These are phyloP conservation scores for Simalia tracyae DNA, from an alignment of 2,797 vertebrate species.

Conservation along the genomic window DNA sequence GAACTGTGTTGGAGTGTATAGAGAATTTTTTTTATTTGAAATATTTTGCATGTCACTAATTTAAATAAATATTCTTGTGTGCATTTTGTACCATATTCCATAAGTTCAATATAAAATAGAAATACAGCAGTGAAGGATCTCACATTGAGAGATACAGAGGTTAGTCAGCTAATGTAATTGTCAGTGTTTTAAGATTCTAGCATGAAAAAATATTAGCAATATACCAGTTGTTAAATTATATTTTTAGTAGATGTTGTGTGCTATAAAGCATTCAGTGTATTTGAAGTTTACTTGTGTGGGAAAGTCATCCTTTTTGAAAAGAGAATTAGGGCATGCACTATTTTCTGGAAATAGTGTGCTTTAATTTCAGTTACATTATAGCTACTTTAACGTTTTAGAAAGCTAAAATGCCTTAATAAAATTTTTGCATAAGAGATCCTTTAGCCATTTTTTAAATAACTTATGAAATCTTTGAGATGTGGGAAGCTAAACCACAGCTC, in stretches of 20 bases:
- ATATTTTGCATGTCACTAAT: background rate
- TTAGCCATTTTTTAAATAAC: background rate
- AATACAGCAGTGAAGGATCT: background rate
- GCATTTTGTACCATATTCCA: background rate
- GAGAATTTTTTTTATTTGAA: background rate
- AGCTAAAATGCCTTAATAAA: background rate
- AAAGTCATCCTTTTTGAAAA: background rate
- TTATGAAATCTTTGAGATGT: background rate
- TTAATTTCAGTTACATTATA: background rate
- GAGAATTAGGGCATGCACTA: background rate
- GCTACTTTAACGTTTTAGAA: background rate
- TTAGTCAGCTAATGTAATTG: background rate
- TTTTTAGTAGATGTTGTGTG: background rate
- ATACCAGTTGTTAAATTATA: conserved; percentile 42
- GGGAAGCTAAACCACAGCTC: background rate
- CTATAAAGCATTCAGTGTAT: background rate
- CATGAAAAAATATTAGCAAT: conserved; percentile 12
- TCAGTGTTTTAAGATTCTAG: background rate
- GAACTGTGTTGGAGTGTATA: background rate
- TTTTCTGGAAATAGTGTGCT: background rate
- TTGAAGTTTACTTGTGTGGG: background rate
- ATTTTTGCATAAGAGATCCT: background rate
- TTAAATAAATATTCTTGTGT: background rate
- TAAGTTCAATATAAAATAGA: background rate
- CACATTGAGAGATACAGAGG: background rate